Percentiles rank a stretch among this genome's conserved stretches.
Evolutionary conservation across 1,140 invertebrate species (phyloP).

Genomic region (Nebria ingens): DNA sequence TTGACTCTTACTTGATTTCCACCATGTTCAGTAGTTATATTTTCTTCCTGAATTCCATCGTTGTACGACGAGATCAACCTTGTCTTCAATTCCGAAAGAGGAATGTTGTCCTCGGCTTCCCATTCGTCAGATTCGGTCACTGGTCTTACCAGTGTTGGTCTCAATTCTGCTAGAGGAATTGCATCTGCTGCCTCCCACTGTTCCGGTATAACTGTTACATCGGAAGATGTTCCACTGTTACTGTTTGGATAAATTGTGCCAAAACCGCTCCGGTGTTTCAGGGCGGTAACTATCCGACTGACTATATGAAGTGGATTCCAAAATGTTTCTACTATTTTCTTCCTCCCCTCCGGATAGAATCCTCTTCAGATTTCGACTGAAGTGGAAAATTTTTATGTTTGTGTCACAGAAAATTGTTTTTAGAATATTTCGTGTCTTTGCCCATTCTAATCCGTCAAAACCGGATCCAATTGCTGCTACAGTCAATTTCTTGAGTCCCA

Average conservation of each 20-base stretch:
- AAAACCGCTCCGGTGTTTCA: background rate
- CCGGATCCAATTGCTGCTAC: background rate
- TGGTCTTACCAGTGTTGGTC: no score
- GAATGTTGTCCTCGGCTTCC: background rate
- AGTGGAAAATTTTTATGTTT: no score
- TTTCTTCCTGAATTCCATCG: background rate
- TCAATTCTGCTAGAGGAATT: no score
- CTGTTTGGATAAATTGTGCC: background rate
- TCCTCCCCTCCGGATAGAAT: background rate
- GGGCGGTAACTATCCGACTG: background rate
- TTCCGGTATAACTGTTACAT: background rate
- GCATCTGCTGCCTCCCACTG: background rate
- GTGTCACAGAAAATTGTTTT: background rate
- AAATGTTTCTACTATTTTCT: background rate
- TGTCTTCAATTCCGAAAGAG: background rate
- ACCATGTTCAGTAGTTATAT: background rate
- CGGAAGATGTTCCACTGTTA: background rate
- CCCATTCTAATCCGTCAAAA: background rate
- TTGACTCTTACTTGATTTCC: background rate
- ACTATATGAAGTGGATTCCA: background rate
- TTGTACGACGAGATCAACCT: background rate
- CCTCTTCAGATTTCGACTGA: no score
- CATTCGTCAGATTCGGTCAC: no score
- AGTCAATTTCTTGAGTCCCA: background rate
- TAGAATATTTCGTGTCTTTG: background rate